These are phyloP conservation scores for Bucorvus abyssinicus DNA, from an alignment of 2,797 vertebrate species.

Conservation along the genomic window DNA sequence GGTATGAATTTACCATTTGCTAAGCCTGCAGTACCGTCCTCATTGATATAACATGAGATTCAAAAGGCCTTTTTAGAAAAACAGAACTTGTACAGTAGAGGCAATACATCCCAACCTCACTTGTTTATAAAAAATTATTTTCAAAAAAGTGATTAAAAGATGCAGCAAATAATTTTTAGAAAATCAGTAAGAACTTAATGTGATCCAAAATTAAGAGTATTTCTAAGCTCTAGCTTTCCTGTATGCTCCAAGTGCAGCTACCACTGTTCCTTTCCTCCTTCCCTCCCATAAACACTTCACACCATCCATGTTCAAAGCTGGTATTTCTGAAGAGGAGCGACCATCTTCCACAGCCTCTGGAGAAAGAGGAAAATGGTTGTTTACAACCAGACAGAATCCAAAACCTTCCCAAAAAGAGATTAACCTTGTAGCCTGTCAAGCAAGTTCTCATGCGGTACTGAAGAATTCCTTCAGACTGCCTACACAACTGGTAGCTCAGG, in stretches of 20 bases:
- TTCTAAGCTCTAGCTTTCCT: not conserved
- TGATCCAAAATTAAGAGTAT: not conserved
- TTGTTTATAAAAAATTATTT: not conserved
- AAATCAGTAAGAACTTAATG: not conserved
- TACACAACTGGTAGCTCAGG: not conserved
- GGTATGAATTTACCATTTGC: constrained; percentile 1
- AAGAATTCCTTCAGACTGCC: constrained; percentile 8
- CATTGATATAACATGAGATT: not conserved
- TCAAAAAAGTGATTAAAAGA: not conserved
- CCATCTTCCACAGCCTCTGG: constrained; percentile 1
- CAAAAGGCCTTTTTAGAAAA: not conserved
- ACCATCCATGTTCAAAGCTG: not conserved
- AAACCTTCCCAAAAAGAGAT: not conserved
- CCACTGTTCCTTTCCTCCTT: not conserved
- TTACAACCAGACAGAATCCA: not conserved
- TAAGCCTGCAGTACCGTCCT: not conserved
- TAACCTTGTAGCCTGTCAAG: not conserved
- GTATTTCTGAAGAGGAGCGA: not conserved
- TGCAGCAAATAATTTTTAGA: not conserved
- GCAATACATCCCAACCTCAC: not conserved
- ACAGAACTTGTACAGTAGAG: not conserved
- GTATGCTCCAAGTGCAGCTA: not conserved
- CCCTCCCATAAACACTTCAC: not conserved
- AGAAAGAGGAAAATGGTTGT: constrained; percentile 21
- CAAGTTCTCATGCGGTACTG: not conserved